A percentile compares a stretch with the other conserved stretches of the same genome.
Evolutionary conservation across 2,797 vertebrate species (phyloP).

Genomic region (Tiaroga cobitis): DNA sequence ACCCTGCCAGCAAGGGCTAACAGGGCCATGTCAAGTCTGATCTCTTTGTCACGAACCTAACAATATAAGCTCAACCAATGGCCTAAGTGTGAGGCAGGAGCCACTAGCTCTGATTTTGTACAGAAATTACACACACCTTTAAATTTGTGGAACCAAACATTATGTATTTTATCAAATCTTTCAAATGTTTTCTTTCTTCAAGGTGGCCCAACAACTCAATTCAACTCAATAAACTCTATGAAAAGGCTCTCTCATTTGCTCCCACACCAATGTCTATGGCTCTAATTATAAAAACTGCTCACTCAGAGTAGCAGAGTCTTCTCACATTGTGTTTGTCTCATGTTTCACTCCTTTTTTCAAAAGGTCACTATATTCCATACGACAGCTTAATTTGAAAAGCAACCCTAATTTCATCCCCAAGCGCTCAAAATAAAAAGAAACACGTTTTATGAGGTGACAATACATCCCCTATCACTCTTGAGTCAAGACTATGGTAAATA

Average conservation of each 20-base stretch:
- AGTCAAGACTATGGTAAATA: background rate
- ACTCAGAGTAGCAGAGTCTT: conserved; percentile 50
- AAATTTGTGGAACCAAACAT: background rate
- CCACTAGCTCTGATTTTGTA: background rate
- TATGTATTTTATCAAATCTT: background rate
- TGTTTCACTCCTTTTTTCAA: conserved; percentile 43
- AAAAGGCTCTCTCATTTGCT: background rate
- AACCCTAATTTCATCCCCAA: background rate
- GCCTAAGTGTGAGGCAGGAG: background rate
- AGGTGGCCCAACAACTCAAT: background rate
- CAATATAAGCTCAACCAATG: background rate
- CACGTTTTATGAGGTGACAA: background rate
- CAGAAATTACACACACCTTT: background rate
- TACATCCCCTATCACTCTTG: background rate
- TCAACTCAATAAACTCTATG: background rate
- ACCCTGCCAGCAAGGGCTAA: background rate
- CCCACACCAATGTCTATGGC: conserved; percentile 17
- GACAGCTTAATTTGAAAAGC: background rate
- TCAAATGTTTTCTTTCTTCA: background rate
- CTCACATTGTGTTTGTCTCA: conserved; percentile 40
- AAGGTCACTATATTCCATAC: conserved; percentile 48
- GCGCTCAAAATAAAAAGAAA: background rate
- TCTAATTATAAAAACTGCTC: conserved; percentile 57
- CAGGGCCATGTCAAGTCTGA: background rate
- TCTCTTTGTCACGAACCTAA: background rate